Evolutionary conservation across 1,140 invertebrate genomes (phyloP).

Genomic region (Tetraneura akinire): DNA sequence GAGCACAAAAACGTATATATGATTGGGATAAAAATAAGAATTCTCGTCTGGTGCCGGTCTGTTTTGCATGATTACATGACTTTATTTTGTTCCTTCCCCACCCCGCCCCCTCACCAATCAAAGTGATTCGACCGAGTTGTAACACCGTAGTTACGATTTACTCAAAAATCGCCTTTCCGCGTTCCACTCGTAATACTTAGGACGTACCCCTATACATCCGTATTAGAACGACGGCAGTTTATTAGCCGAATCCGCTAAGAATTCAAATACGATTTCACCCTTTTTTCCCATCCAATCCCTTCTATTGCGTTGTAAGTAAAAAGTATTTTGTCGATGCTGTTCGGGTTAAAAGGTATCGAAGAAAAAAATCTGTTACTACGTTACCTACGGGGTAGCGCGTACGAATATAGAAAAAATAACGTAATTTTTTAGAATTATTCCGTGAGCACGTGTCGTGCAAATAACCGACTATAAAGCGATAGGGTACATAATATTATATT

Average conservation of each 20-base stretch:
- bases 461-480: background rate
- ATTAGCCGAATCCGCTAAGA: constrained; percentile 1
- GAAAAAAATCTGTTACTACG: background rate
- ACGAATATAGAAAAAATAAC: background rate
- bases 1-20: background rate
- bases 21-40: background rate
- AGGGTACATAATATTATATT: no score
- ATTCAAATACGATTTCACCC: background rate
- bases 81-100: background rate
- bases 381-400: no score
- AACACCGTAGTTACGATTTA: background rate
- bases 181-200: constrained; percentile 12
- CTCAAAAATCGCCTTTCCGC: background rate
- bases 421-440: background rate
- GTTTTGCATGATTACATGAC: background rate
- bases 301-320: background rate
- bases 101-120: no score
- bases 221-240: background rate
- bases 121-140: background rate
- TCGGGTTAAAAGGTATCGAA: constrained; percentile 35
- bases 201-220: no score
- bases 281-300: no score
- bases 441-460: background rate
- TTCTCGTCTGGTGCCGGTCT: background rate
- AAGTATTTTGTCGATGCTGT: constrained; percentile 1